A percentile compares a stretch with the other conserved stretches of the same genome.
These are phyloP conservation scores for Aphyosemion australe DNA, from an alignment of 2,113 vertebrate species.

Conservation along the genomic window DNA sequence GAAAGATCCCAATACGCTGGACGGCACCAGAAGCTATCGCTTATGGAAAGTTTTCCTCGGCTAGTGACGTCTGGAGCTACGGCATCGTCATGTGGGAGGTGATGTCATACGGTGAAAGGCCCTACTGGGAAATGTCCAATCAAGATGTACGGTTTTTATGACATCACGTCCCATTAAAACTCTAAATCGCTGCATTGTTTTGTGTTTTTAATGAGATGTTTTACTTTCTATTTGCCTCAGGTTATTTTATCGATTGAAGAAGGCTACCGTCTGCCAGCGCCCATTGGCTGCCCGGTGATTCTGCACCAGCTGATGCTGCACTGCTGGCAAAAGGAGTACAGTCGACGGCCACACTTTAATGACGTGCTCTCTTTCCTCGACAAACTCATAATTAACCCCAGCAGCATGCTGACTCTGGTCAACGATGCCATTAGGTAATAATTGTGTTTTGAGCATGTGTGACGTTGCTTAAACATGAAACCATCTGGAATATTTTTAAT, in stretches of 20 bases:
- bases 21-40: conserved; percentile 96
- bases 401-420: conserved; percentile 90
- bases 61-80: conserved; percentile 94
- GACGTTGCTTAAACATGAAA: too few species aligned
- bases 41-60: conserved; percentile 95
- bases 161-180: neutral
- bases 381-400: conserved; percentile 95
- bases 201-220: too few species aligned
- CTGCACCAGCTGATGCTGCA: conserved; percentile 98
- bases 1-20: conserved; percentile 97
- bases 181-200: too few species aligned
- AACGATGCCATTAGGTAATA: conserved; percentile 87
- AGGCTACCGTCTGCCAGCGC: conserved; percentile 95
- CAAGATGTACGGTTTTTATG: conserved; percentile 74
- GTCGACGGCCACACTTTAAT: conserved; percentile 89
- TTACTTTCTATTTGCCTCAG: conserved; percentile 63
- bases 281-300: conserved; percentile 93
- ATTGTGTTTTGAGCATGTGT: neutral
- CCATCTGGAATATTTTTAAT: neutral
- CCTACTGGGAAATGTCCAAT: conserved; percentile 99
- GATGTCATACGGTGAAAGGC: conserved; percentile 97
- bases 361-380: conserved; percentile 93
- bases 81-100: conserved; percentile 99
- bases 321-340: conserved; percentile 97
- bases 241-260: conserved; percentile 98